These are phyloP conservation scores for Nemapogon koenigi DNA, from an alignment of 2,888 invertebrate species.

Conservation along the genomic window DNA sequence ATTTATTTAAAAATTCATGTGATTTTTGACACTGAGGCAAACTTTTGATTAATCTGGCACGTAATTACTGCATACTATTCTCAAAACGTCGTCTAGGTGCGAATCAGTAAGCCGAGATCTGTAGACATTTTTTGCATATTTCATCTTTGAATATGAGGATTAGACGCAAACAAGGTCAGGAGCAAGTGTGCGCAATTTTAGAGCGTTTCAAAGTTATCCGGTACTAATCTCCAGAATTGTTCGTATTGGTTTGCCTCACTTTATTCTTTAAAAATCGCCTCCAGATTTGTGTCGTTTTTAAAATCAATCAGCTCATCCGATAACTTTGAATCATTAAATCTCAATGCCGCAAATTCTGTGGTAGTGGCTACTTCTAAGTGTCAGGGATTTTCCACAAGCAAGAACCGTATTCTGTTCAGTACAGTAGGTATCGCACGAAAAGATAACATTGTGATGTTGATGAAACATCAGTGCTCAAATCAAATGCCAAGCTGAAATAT, in stretches of 20 bases:
- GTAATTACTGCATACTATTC: slow-evolving; percentile 12
- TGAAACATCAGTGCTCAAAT: slow-evolving; percentile 2
- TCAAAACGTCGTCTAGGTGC: slow-evolving; percentile 11
- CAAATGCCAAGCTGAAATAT: slow-evolving; percentile 3
- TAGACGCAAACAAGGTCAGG: slow-evolving; percentile 13
- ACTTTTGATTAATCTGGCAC: slow-evolving; percentile 12
- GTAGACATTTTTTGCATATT: slow-evolving; percentile 12
- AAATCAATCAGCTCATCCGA: slow-evolving; percentile 14
- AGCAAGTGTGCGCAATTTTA: slow-evolving; percentile 11
- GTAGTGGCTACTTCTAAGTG: slow-evolving; percentile 5
- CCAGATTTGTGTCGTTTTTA: no score
- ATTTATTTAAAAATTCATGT: slow-evolving; percentile 13
- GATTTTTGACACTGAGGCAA: slow-evolving; percentile 11
- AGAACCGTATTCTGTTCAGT: neutral
- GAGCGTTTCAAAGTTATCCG: slow-evolving; percentile 13
- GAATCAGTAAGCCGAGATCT: slow-evolving; percentile 13
- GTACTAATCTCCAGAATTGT: slow-evolving; percentile 15
- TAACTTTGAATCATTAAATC: slow-evolving; percentile 12
- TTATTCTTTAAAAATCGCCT: slow-evolving; percentile 14
- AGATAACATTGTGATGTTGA: slow-evolving; percentile 3
- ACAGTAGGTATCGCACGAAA: slow-evolving; percentile 4
- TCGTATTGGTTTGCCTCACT: slow-evolving; percentile 15
- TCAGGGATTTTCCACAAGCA: slow-evolving; percentile 13
- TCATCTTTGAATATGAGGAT: slow-evolving; percentile 15
- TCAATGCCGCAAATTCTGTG: slow-evolving; percentile 13